Evolutionary conservation across 2,113 vertebrate genomes (phyloP).

Genomic region (Crotophaga sulcirostris): DNA sequence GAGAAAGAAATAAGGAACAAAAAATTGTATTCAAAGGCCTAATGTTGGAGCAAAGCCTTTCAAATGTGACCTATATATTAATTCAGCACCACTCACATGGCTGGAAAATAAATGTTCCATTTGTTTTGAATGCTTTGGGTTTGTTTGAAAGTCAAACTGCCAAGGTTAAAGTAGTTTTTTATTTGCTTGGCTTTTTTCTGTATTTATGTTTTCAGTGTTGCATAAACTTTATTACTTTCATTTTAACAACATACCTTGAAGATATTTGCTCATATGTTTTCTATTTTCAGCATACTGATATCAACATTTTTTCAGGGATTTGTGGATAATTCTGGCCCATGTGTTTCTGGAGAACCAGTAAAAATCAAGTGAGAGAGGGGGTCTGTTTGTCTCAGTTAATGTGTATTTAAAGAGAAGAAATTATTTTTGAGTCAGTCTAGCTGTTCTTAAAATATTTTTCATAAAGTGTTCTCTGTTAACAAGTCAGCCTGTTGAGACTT

Average conservation of each 20-base stretch:
- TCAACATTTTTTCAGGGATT: not conserved
- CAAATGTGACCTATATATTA: not conserved
- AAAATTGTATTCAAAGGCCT: not conserved
- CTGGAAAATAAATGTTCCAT: slow-evolving; percentile 1
- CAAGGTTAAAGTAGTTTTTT: not conserved
- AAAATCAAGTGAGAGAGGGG: not conserved
- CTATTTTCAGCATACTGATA: not conserved
- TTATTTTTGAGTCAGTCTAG: not conserved
- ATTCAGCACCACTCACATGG: not conserved
- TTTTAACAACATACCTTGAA: not conserved
- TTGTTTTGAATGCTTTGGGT: not conserved
- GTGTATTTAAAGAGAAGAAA: not conserved
- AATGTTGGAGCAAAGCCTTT: not conserved
- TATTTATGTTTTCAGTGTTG: not conserved
- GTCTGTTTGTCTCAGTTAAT: not conserved
- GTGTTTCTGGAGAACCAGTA: not conserved
- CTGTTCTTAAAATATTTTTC: not conserved
- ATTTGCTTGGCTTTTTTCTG: not conserved
- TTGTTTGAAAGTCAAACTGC: not conserved
- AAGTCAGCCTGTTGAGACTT: not conserved
- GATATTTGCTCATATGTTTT: not conserved
- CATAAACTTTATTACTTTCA: not conserved
- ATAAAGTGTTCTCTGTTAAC: not conserved
- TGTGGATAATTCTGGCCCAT: not conserved
- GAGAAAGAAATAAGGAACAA: not conserved